Evolutionary conservation across 2,888 invertebrate genomes (phyloP).

Genomic region (Conus canariensis): DNA sequence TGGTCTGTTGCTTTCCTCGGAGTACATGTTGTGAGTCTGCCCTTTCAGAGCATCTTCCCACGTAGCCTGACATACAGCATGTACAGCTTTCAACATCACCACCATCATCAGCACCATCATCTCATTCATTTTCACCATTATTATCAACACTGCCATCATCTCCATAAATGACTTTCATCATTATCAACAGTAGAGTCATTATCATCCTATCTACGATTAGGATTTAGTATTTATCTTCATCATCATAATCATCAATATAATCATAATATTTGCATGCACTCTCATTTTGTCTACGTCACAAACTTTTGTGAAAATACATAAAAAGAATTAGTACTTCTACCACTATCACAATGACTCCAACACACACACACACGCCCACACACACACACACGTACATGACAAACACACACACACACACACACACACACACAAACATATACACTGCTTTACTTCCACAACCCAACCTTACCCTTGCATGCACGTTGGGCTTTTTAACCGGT

Average conservation of each 20-base stretch:
- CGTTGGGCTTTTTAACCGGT: neutral
- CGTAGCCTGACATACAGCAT: neutral
- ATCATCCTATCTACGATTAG: neutral
- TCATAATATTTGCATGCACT: too few species aligned
- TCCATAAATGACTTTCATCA: neutral
- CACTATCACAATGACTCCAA: too few species aligned
- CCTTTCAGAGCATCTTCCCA: neutral
- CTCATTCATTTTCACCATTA: neutral
- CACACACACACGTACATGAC: neutral
- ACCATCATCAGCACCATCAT: neutral
- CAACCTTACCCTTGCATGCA: slow-evolving; percentile 7
- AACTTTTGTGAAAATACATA: too few species aligned
- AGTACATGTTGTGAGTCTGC: slow-evolving; percentile 42
- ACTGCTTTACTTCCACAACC: neutral
- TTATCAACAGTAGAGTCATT: neutral
- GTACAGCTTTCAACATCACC: neutral
- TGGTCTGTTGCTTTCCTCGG: slow-evolving; percentile 40
- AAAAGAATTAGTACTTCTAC: too few species aligned
- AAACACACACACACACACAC: neutral
- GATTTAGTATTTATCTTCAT: neutral
- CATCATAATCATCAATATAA: too few species aligned
- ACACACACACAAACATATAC: neutral
- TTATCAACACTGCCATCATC: neutral
- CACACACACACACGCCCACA: neutral
- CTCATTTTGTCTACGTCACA: too few species aligned